phyloP scores from a whole-genome alignment of 2,888 invertebrate genomes.

The Pseudolycoriella hygida region DNA sequence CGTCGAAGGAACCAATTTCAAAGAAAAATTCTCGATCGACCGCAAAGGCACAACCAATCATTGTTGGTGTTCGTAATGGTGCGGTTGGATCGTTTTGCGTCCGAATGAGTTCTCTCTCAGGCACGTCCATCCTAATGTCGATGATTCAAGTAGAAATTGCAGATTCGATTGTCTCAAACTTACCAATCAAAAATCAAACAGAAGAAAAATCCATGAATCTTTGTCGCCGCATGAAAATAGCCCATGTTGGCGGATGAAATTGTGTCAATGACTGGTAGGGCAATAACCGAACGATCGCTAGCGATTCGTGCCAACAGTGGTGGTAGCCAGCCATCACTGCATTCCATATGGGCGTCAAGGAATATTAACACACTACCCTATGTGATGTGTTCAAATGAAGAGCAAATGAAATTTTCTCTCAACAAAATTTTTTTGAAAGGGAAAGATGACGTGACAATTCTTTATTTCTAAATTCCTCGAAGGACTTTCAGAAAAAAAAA shows the following conservation, averaged over 20 bases:
- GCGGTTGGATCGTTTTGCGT: conserved; percentile 72
- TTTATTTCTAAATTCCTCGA: no score
- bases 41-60: conserved; percentile 83
- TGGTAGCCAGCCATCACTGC: conserved; percentile 1
- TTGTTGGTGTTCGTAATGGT: conserved; percentile 78
- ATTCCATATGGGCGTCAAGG: not conserved
- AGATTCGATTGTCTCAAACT: no score
- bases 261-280: conserved; percentile 1
- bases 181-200: no score
- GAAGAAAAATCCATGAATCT: no score
- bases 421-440: no score
- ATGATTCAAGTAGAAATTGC: not conserved
- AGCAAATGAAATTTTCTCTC: no score
- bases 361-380: not conserved
- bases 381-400: no score
- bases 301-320: conserved; percentile 3
- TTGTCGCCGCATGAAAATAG: not conserved
- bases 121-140: conserved; percentile 37
- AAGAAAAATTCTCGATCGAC: conserved; percentile 39
- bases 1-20: conserved; percentile 16
- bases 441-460: no score
- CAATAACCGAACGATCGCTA: conserved; percentile 1
- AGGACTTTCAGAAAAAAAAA: no score
- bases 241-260: not conserved
- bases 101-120: conserved; percentile 78